Evolutionary conservation across 2,797 vertebrate genomes (phyloP), one percentile per base, ranked within the genome.

Genomic region (Poecilia picta): DNA sequence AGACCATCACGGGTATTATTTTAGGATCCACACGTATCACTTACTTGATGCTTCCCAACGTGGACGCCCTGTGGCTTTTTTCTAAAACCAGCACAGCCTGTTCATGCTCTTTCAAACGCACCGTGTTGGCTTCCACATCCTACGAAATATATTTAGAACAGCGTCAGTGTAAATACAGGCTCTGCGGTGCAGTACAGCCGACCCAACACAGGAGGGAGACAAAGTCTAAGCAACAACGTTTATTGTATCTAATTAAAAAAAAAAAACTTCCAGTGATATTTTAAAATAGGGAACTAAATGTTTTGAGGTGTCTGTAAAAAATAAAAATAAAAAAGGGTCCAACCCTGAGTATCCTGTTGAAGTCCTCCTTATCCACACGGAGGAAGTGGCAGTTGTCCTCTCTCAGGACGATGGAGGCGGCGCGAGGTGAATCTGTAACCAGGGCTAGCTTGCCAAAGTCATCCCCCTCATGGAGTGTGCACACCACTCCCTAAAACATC

Each of bases 91-190:
- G 95, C 89, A 99, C 98, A 87, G 97, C 96, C 94, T 98, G 97
- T 83, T 98, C 97, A 43, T 99, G 98, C 92, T 99, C 98, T 95
- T 99, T 99, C 85, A 99, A 97, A 94, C 98, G 97, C 80, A 99
- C 98, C 25, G 98, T 99, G 94, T 99, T 99, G 71, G 98, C 98
- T 93, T 99, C 98, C 85, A 99, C 98, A 85, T 99, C 98, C 98
- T 99, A 87, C 25, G 72, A 97, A 78, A 81, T 1, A 82, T 43
- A 59, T 71, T 11, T 80, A 66, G 4, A 86, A 55, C 20, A 72
- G 72, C 71, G 45, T 73, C 46, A 72, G 45, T 33, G 47, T 11
- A 70, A 53, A 49, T 33, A 0, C 13, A 45, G 8, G 5, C n/a
- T 76, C 59, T 33, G 5, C 33, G 47, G 64, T 86, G 83, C 73